Evolutionary conservation across 2,888 invertebrate genomes (phyloP).

Genomic region (Drosophila robusta): DNA sequence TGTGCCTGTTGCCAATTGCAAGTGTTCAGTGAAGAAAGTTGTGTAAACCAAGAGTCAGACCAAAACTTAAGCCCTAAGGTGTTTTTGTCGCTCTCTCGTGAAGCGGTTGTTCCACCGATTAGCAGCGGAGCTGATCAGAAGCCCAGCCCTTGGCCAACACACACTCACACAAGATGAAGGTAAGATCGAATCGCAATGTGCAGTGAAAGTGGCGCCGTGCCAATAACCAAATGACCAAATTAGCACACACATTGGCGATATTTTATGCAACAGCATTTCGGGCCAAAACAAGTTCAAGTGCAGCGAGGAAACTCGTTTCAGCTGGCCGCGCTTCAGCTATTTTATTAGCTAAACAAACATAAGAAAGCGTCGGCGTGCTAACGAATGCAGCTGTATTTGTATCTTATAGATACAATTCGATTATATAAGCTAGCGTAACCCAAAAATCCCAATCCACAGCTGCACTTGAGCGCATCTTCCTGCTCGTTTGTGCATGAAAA

Average conservation of each 20-base stretch:
- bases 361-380: slow-evolving; percentile 35
- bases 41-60: slow-evolving; percentile 33
- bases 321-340: slow-evolving; percentile 53
- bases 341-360: slow-evolving; percentile 57
- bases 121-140: slow-evolving; percentile 52
- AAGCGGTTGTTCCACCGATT: slow-evolving; percentile 41
- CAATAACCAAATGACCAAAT: slow-evolving; percentile 58
- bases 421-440: slow-evolving; percentile 62
- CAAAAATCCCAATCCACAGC: slow-evolving; percentile 62
- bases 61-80: slow-evolving; percentile 8
- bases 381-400: neutral
- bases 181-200: slow-evolving; percentile 43
- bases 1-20: slow-evolving; percentile 49
- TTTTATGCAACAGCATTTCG: slow-evolving; percentile 66
- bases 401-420: neutral
- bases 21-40: slow-evolving; percentile 68
- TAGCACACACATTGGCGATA: slow-evolving; percentile 21
- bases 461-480: slow-evolving; percentile 51
- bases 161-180: slow-evolving; percentile 60
- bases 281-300: slow-evolving; percentile 75
- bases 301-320: slow-evolving; percentile 64
- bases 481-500: slow-evolving; percentile 35
- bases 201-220: slow-evolving; percentile 66
- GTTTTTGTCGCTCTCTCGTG: neutral
- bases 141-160: slow-evolving; percentile 22